These are phyloP conservation scores for western clawed frog (Xenopus tropicalis) DNA, from an alignment of 2,113 vertebrate species.

Conservation along the genomic window DNA sequence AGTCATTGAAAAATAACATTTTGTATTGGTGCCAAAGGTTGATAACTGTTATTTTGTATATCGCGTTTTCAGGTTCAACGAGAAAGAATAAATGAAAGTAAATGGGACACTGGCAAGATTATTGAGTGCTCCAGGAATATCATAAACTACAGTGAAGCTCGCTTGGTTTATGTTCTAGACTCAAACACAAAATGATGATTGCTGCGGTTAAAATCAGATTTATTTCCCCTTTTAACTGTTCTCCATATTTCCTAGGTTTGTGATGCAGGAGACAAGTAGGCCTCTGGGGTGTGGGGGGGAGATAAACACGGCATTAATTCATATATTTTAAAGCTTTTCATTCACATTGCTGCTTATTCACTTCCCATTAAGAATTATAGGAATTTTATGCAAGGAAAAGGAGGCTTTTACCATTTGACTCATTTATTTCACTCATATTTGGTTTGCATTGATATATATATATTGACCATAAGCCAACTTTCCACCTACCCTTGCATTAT, in stretches of 20 bases:
- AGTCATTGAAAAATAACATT: background rate
- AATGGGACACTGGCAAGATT: background rate
- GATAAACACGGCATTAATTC: slow-evolving; percentile 15
- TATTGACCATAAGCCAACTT: too few relatives aligned
- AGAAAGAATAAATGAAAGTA: background rate
- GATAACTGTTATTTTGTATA: slow-evolving; percentile 19
- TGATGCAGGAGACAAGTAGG: slow-evolving; percentile 12
- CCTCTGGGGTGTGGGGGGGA: background rate
- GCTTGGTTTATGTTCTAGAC: background rate
- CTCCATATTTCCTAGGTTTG: slow-evolving; percentile 4
- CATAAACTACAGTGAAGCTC: slow-evolving; percentile 10
- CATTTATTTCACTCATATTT: too few relatives aligned
- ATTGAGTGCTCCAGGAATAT: slow-evolving; percentile 3
- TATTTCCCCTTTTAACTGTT: slow-evolving; percentile 9
- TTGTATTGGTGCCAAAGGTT: slow-evolving; percentile 11
- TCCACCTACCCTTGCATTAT: too few relatives aligned
- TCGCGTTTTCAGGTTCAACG: background rate
- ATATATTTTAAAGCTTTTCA: slow-evolving; percentile 1
- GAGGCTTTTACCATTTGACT: too few relatives aligned
- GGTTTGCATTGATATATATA: too few relatives aligned
- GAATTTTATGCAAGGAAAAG: too few relatives aligned
- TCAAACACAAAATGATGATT: too few relatives aligned
- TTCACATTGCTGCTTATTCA: slow-evolving; percentile 9
- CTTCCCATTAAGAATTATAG: background rate
- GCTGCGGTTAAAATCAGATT: slow-evolving; percentile 17